Conservation (phyloP, 2,113 vertebrate genomes). For the Silurus glanis region DNA sequence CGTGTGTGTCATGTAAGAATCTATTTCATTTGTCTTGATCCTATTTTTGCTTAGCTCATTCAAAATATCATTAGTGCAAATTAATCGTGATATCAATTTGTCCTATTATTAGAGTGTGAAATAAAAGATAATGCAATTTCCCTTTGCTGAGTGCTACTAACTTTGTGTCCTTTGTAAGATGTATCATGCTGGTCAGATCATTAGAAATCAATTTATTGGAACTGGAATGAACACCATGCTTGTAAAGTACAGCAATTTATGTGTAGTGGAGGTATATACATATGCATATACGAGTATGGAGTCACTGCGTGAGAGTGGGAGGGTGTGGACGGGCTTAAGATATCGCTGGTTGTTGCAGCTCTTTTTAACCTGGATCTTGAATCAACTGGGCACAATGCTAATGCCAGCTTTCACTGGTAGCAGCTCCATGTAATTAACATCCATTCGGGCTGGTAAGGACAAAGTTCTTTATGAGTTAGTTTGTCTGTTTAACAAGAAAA, state of each 20-base stretch:
- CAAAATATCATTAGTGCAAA: slow-evolving; percentile 32
- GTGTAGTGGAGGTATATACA: background rate
- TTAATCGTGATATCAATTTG: slow-evolving; percentile 21
- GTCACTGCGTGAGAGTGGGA: background rate
- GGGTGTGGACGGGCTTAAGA: too few species aligned
- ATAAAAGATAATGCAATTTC: slow-evolving; percentile 13
- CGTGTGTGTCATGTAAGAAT: background rate
- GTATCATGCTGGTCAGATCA: background rate
- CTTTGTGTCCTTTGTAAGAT: background rate
- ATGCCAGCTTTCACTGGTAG: slow-evolving; percentile 49
- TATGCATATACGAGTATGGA: background rate
- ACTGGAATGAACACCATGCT: background rate
- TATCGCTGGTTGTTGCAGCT: too few species aligned
- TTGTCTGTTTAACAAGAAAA: slow-evolving; percentile 66
- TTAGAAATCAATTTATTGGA: background rate
- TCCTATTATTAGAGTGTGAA: slow-evolving; percentile 26
- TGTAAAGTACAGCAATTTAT: background rate
- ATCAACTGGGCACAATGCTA: slow-evolving; percentile 31
- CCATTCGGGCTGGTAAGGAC: slow-evolving; percentile 53
- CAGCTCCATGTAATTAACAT: slow-evolving; percentile 65
- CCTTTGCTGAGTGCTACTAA: background rate
- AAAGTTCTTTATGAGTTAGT: slow-evolving; percentile 60
- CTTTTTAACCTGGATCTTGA: background rate
- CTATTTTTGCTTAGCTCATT: slow-evolving; percentile 2
- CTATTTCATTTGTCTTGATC: background rate